Conservation (phyloP, 2,113 vertebrate genomes). For the Otus sunia region DNA sequence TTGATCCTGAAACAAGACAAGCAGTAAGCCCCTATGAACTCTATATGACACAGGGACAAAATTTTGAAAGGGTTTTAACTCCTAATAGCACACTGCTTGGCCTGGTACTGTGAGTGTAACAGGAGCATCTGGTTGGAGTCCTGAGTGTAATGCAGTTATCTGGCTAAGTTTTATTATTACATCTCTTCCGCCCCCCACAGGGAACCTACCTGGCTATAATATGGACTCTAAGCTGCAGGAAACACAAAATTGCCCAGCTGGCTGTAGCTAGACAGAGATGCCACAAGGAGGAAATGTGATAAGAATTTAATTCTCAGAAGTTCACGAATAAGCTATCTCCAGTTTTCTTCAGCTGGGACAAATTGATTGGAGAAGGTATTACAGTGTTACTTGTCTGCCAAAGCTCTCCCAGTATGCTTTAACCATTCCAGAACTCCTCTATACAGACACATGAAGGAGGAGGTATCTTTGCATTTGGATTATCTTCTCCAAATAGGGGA, state of each 20-base stretch:
- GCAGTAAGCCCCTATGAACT: background rate
- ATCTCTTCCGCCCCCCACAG: background rate
- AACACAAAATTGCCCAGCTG: background rate
- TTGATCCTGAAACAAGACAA: background rate
- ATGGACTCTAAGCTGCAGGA: background rate
- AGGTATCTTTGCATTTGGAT: background rate
- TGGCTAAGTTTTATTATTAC: background rate
- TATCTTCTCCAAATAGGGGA: background rate
- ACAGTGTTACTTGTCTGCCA: background rate
- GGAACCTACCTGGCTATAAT: background rate
- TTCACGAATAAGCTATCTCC: background rate
- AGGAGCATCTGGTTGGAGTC: background rate
- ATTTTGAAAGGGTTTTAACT: background rate
- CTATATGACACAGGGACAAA: background rate
- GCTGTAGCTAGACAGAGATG: background rate
- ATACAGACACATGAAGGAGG: background rate
- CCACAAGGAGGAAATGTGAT: background rate
- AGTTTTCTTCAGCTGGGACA: background rate
- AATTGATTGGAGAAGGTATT: background rate
- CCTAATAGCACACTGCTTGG: background rate
- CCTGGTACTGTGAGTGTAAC: background rate
- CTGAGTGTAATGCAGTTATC: background rate
- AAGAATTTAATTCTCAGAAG: background rate
- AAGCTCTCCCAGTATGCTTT: background rate
- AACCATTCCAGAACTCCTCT: background rate